Conservation (phyloP, 2,888 invertebrate genomes). For the Slavum lentiscoides region DNA sequence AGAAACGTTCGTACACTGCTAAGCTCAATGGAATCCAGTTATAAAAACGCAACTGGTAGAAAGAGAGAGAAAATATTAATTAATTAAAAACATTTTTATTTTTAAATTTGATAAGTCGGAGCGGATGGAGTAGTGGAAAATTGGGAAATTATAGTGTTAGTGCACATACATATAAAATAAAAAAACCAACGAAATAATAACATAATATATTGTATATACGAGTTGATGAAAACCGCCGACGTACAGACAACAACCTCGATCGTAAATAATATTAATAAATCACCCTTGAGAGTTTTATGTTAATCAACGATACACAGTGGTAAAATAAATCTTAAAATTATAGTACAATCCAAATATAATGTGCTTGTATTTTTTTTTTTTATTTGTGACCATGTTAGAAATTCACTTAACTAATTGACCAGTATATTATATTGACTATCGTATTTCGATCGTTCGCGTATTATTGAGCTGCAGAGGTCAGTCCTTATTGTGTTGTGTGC, state of each 20-base stretch:
- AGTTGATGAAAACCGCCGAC: not conserved
- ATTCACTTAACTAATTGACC: constrained; percentile 19
- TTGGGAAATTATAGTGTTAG: not conserved
- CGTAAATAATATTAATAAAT: constrained; percentile 16
- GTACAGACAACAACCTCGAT: not conserved
- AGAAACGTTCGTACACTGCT: too few species aligned
- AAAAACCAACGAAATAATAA: constrained; percentile 2
- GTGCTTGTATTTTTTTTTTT: not conserved
- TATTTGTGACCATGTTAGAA: not conserved
- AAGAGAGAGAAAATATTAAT: not conserved
- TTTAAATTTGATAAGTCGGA: not conserved
- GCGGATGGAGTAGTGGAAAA: not conserved
- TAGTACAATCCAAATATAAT: not conserved
- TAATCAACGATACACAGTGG: too few species aligned
- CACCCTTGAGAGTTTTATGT: not conserved
- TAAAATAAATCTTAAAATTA: constrained; percentile 29
- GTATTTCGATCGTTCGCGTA: not conserved
- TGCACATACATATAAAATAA: not conserved
- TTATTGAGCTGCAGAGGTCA: not conserved
- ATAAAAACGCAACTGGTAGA: not conserved
- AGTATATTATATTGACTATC: not conserved
- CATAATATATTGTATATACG: not conserved
- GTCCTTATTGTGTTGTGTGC: not conserved
- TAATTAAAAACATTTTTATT: not conserved
- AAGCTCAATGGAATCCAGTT: constrained; percentile 1